Evolutionary conservation across 2,797 vertebrate species (phyloP).

Genomic region (Intellagama lesueurii): DNA sequence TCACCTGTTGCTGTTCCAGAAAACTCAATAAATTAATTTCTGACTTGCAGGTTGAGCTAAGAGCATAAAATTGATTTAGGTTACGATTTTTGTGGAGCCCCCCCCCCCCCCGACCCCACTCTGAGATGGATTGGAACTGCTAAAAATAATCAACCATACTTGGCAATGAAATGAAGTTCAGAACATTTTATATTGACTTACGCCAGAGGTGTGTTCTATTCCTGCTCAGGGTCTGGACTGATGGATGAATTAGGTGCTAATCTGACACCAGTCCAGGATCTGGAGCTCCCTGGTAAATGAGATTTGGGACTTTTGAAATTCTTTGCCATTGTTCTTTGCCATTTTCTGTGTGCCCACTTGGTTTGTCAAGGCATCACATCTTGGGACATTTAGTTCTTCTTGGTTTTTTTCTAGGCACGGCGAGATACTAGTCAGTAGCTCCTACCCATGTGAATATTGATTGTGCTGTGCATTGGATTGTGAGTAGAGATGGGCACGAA

Average conservation of each 20-base stretch:
- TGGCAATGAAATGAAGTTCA: neutral
- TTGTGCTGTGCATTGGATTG: neutral
- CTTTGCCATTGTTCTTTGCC: neutral
- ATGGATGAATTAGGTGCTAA: neutral
- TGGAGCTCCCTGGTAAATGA: neutral
- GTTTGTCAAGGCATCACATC: neutral
- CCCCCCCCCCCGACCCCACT: neutral
- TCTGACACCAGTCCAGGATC: neutral
- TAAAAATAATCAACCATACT: constrained; percentile 12
- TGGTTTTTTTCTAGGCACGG: too few relatives aligned
- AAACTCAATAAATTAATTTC: constrained; percentile 54
- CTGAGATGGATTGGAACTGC: neutral
- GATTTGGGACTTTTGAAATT: neutral
- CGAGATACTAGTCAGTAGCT: neutral
- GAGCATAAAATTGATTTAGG: constrained; percentile 25
- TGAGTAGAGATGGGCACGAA: too few relatives aligned
- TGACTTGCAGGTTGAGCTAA: constrained; percentile 51
- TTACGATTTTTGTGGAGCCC: neutral
- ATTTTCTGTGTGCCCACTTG: neutral
- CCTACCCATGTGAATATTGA: neutral
- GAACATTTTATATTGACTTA: neutral
- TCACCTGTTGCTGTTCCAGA: constrained; percentile 64
- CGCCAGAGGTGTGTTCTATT: neutral
- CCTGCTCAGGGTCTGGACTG: neutral
- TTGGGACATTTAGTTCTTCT: neutral